Evolutionary conservation across 2,797 vertebrate genomes (phyloP).

Genomic region (Bovichtus diacanthus): DNA sequence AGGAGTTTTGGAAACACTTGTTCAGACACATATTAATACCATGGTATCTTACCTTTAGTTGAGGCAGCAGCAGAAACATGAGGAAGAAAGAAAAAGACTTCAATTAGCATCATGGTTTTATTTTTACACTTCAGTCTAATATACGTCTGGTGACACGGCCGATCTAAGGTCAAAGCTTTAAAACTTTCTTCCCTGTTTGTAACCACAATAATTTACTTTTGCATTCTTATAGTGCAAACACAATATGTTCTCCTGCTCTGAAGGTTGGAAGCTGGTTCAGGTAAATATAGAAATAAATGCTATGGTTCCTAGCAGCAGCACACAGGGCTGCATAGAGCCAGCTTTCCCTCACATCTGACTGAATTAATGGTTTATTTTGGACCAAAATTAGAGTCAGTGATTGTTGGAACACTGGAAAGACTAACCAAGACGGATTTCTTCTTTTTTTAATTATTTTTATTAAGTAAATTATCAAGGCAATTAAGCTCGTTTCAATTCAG

Average conservation of each 20-base stretch:
- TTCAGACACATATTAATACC: constrained; percentile 8
- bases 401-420: too few relatives aligned
- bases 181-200: neutral
- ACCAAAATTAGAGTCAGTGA: too few relatives aligned
- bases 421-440: too few relatives aligned
- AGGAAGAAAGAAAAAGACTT: constrained; percentile 36
- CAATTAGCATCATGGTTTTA: constrained; percentile 43
- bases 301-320: neutral
- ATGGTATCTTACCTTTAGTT: constrained; percentile 74
- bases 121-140: neutral
- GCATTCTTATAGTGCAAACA: neutral
- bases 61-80: constrained; percentile 60
- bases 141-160: neutral
- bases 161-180: neutral
- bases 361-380: too few relatives aligned
- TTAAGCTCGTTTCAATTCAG: too few relatives aligned
- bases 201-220: too few relatives aligned
- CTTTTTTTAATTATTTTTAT: too few relatives aligned
- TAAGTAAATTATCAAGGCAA: too few relatives aligned
- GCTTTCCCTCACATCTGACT: too few relatives aligned
- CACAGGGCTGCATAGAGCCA: too few relatives aligned
- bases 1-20: neutral
- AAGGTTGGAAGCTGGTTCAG: neutral
- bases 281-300: neutral
- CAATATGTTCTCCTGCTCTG: neutral